Evolutionary conservation across 1,140 invertebrate species (phyloP), one percentile per base, ranked within the genome.

Genomic region (Lethrus apterus): DNA sequence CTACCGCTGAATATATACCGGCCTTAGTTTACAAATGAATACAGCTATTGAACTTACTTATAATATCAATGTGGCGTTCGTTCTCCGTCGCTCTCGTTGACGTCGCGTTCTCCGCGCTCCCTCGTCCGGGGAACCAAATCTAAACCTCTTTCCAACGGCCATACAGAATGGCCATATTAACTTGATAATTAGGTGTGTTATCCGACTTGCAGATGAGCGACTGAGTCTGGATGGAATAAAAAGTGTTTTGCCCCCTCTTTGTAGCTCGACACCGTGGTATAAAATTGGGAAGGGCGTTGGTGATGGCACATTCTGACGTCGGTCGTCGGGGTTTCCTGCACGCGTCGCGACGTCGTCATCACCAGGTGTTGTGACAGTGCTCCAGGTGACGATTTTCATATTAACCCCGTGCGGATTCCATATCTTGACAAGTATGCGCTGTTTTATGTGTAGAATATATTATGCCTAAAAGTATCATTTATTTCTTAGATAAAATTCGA

Each of bases 111-210:
- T 45, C 52, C 60, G 56, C 56, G 40, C 58, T 47, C 53, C 54
- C 52, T 59, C 56, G 33, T 47, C 51, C 50, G 51, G 52, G 48
- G 51, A 57, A 51, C 56, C 61, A 58, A 62, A 59, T 65, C 61
- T 61, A 63, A 64, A 65, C 69, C 66, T 65, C 63, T 65, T 64
- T 63, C 63, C 60, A 58, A 55, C 59, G 58, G 58, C 63, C 58
- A 64, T 63, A 64, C 75, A 76, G 74, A 78, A 78, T 77, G 74
- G 75, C 81, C 81, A 83, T 84, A 84, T 84, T 83, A 84, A 84
- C 81, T 84, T 85, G 81, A 84, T 85, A 85, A 85, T 85, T 85
- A 85, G 81, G 77, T 82, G 76, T 80, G 81, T 83, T 84, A 84
- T 85, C 83, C 78, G 82, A 85, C 82, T 85, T 85, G 83, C 83